These are phyloP conservation scores for Lampris incognitus DNA, from an alignment of 2,113 vertebrate species.

Conservation along the genomic window DNA sequence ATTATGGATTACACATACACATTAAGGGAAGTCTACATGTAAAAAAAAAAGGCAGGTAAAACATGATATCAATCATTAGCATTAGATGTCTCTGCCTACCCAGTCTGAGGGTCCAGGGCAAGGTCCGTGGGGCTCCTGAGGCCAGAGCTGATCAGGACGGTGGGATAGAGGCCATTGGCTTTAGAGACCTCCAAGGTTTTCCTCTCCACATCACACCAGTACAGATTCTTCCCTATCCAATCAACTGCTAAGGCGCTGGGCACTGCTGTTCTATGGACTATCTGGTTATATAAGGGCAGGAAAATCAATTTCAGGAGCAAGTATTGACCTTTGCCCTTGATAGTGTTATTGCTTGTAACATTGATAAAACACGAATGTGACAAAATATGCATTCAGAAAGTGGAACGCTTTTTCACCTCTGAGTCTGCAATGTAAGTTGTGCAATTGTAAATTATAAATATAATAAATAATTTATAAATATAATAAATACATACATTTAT, in stretches of 20 bases:
- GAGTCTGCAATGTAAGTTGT: too few species aligned
- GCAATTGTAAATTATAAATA: too few species aligned
- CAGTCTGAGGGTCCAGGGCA: conserved; percentile 90
- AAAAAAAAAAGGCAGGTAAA: background rate
- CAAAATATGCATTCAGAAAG: too few species aligned
- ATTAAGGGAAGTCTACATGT: background rate
- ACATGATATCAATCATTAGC: background rate
- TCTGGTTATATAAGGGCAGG: conserved; percentile 72
- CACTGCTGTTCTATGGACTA: conserved; percentile 94
- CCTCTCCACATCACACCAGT: conserved; percentile 96
- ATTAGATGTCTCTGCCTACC: conserved; percentile 78
- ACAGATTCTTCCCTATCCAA: conserved; percentile 98
- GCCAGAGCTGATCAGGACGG: conserved; percentile 89
- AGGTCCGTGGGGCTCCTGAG: conserved; percentile 93
- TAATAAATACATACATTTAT: too few species aligned
- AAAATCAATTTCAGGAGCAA: background rate
- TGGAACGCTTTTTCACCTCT: too few species aligned
- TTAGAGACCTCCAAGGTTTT: conserved; percentile 98
- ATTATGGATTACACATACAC: background rate
- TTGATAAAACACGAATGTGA: too few species aligned
- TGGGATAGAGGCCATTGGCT: conserved; percentile 94
- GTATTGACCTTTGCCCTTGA: background rate
- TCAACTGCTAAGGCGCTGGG: conserved; percentile 95
- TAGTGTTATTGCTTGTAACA: too few species aligned
- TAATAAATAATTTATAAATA: too few species aligned